A percentile compares a stretch with the other conserved stretches of the same genome.
Conservation (phyloP, 2,113 vertebrate genomes). For the Actenoides lindsayi region DNA sequence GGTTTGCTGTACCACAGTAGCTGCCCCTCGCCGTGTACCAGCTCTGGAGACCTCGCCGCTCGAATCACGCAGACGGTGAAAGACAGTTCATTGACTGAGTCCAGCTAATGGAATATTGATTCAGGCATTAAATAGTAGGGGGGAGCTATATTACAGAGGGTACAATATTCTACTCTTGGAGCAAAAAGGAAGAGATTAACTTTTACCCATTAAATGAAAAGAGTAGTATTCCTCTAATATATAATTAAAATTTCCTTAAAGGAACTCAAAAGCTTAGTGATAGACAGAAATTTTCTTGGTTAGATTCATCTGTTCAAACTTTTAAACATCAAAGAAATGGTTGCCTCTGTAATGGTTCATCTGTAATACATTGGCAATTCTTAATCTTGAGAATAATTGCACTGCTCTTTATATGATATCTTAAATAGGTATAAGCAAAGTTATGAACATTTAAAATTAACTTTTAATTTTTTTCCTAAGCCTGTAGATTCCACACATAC, state of each 20-base stretch:
- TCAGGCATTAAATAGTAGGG: slow-evolving; percentile 1
- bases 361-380: neutral
- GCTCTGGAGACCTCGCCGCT: neutral
- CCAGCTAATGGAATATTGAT: slow-evolving; percentile 45
- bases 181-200: neutral
- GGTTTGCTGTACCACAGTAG: neutral
- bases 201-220: neutral
- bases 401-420: neutral
- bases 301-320: neutral
- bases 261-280: rapidly evolving
- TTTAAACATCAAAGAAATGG: neutral
- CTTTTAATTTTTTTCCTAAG: neutral
- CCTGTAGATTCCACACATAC: neutral
- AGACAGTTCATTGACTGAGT: neutral
- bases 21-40: neutral
- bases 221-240: neutral
- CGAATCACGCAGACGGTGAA: neutral
- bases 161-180: neutral
- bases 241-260: neutral
- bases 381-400: neutral
- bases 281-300: neutral
- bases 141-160: neutral
- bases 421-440: neutral
- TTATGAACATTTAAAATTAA: neutral
- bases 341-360: rapidly evolving